phyloP scores from a whole-genome alignment of 2,113 vertebrate species.

The Myrmecophaga tridactyla region DNA sequence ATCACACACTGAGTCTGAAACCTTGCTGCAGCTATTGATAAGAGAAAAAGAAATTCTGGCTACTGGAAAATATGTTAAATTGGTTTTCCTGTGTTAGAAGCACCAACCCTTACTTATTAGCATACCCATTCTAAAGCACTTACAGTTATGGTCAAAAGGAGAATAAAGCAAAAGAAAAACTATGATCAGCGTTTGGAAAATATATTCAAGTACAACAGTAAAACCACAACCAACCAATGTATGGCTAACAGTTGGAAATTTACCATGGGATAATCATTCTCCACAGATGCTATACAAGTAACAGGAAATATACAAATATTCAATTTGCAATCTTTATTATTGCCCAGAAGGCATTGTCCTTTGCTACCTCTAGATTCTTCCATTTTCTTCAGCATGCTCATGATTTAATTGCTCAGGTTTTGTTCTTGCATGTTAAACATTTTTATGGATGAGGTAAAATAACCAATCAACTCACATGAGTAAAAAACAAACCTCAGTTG shows the following conservation, averaged over 20 bases:
- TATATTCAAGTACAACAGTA: neutral
- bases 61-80: neutral
- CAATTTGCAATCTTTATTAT: neutral
- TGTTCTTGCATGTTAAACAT: neutral
- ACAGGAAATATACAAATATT: rapidly evolving
- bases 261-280: neutral
- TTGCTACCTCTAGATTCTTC: neutral
- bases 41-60: neutral
- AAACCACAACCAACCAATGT: neutral
- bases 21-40: neutral
- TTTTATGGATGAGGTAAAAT: neutral
- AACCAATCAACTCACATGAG: neutral
- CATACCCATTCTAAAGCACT: neutral
- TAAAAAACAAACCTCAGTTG: neutral
- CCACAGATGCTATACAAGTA: neutral
- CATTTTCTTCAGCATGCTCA: neutral
- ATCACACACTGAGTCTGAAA: neutral
- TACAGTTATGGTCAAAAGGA: neutral
- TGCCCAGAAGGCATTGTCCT: neutral
- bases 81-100: neutral
- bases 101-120: neutral
- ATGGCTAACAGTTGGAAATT: neutral
- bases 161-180: neutral
- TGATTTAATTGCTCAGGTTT: neutral
- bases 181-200: neutral